Evolutionary conservation across 2,888 invertebrate species (phyloP).

Genomic region (Heliconius aoede): DNA sequence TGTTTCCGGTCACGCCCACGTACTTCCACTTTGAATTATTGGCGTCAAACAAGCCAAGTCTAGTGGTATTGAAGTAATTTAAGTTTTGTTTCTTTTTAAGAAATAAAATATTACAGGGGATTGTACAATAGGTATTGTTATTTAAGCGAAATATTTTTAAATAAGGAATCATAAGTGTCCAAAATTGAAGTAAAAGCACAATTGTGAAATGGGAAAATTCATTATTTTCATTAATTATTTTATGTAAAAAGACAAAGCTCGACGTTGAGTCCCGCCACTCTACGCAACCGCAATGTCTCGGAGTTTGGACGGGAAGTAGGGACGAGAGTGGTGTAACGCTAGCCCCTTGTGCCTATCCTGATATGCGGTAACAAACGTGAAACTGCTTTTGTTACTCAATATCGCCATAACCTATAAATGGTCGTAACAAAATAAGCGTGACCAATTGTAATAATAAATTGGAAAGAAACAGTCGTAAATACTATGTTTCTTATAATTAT

Average conservation of each 20-base stretch:
- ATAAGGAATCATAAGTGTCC: no score
- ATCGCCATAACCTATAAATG: background rate
- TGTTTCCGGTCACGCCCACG: background rate
- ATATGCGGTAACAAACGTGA: background rate
- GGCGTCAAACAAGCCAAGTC: background rate
- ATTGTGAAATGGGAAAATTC: no score
- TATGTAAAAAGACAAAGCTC: background rate
- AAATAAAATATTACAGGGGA: background rate
- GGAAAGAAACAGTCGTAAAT: background rate
- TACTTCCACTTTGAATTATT: background rate
- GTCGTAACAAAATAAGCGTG: background rate
- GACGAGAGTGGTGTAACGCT: background rate
- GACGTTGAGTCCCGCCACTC: background rate
- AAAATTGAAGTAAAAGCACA: no score
- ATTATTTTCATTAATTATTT: background rate
- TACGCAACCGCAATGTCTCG: background rate
- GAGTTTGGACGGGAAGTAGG: background rate
- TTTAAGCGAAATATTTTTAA: no score
- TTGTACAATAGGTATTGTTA: no score
- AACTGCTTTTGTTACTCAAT: background rate
- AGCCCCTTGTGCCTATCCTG: background rate
- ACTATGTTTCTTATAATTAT: constrained; percentile 3
- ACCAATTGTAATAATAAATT: background rate
- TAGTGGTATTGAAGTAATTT: background rate
- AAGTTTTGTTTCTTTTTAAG: background rate